A percentile compares a stretch with the other conserved stretches of the same genome.
These are phyloP conservation scores for Chloropsis cyanopogon DNA, from an alignment of 2,113 vertebrate genomes.

Conservation along the genomic window DNA sequence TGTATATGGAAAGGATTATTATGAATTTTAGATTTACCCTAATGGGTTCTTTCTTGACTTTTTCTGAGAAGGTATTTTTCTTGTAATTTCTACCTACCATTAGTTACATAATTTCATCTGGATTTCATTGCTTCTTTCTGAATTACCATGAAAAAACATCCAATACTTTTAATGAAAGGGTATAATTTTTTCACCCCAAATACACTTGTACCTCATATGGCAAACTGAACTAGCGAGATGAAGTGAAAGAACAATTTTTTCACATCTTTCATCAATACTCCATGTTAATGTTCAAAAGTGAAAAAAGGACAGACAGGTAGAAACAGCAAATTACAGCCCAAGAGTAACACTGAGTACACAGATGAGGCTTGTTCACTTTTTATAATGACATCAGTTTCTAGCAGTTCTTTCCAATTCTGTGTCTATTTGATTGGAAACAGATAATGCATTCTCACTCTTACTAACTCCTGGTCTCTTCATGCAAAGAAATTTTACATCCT, in stretches of 20 bases:
- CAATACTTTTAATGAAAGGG: neutral
- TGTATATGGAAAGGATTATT: neutral
- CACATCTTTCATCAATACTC: neutral
- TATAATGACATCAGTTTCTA: neutral
- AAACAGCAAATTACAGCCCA: neutral
- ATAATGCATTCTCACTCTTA: neutral
- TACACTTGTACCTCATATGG: neutral
- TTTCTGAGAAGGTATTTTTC: neutral
- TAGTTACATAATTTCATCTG: neutral
- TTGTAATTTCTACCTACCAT: neutral
- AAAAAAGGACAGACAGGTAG: neutral
- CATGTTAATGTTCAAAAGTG: neutral
- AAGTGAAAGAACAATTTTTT: neutral
- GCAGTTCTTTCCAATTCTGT: neutral
- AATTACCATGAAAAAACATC: neutral
- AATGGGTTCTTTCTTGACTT: neutral
- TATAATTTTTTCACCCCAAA: neutral
- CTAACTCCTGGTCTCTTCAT: neutral
- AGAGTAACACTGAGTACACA: neutral
- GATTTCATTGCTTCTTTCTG: neutral
- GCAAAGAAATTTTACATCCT: neutral
- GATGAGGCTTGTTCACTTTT: neutral
- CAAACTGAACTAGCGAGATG: neutral
- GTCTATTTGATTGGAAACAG: constrained; percentile 25
- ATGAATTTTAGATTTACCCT: neutral